A percentile compares a stretch with the other conserved stretches of the same genome.
phyloP scores from a whole-genome alignment of 2,888 invertebrate genomes.

The Drosophila borborema region DNA sequence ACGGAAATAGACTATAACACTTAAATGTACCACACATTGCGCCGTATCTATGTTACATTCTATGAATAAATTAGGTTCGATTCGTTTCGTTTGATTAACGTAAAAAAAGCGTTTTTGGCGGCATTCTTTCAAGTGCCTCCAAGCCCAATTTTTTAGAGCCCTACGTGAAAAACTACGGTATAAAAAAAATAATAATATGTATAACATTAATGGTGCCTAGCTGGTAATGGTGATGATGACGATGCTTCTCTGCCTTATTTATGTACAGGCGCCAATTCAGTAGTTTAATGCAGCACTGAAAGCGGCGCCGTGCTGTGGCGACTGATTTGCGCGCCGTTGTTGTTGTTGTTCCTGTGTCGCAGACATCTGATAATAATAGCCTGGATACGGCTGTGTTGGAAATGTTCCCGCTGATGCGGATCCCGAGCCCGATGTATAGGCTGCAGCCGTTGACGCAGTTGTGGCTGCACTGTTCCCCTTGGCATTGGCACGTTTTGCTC shows the following conservation, averaged over 20 bases:
- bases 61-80: constrained; percentile 72
- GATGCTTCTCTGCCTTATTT: constrained; percentile 34
- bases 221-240: constrained; percentile 59
- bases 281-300: constrained; percentile 50
- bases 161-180: constrained; percentile 48
- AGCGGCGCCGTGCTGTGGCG: constrained; percentile 36
- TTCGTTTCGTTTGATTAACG: constrained; percentile 64
- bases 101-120: constrained; percentile 65
- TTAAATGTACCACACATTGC: constrained; percentile 64
- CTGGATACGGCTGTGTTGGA: constrained; percentile 49
- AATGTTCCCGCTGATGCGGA: constrained; percentile 19
- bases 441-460: constrained; percentile 43
- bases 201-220: constrained; percentile 61
- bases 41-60: constrained; percentile 68
- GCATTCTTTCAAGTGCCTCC: constrained; percentile 27
- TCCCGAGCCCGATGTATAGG: constrained; percentile 24
- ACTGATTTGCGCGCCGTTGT: constrained; percentile 34
- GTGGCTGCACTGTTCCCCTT: constrained; percentile 47
- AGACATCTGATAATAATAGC: constrained; percentile 59
- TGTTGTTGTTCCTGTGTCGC: constrained; percentile 33
- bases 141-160: constrained; percentile 44
- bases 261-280: constrained; percentile 55
- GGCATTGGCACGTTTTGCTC: constrained; percentile 65
- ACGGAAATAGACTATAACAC: constrained; percentile 75
- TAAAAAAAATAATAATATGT: constrained; percentile 49